phyloP scores from a whole-genome alignment of 2,888 invertebrate species.

The Spodoptera picta region DNA sequence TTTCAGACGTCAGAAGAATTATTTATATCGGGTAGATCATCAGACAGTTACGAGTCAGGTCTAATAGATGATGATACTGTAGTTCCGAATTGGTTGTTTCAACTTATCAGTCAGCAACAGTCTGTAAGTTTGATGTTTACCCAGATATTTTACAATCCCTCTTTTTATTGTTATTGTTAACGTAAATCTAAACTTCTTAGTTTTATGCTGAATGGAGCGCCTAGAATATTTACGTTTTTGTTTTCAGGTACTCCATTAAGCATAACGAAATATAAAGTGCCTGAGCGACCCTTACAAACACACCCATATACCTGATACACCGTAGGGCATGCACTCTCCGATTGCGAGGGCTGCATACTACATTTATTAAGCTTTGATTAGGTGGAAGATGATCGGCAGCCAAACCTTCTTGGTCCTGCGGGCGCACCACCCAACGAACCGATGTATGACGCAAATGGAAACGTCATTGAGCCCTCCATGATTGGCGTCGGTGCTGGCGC shows the following conservation, averaged over 20 bases:
- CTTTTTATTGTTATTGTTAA: not conserved
- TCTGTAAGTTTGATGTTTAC: conserved; percentile 62
- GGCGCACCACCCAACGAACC: conserved; percentile 62
- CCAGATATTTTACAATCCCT: not conserved
- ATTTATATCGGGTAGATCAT: conserved; percentile 77
- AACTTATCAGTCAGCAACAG: conserved; percentile 76
- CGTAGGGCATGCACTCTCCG: not conserved
- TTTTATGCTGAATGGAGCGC: conserved; percentile 29
- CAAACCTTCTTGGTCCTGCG: conserved; percentile 33
- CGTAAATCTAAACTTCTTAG: not conserved
- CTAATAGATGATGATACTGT: conserved; percentile 74
- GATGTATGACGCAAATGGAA: conserved; percentile 73
- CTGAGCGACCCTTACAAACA: conserved; percentile 13
- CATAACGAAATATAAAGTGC: conserved; percentile 42
- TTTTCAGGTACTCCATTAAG: conserved; percentile 49
- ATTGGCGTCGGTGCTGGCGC: conserved; percentile 75
- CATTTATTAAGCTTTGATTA: conserved; percentile 26
- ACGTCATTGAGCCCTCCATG: conserved; percentile 63
- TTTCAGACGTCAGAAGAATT: conserved; percentile 81
- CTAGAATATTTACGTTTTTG: conserved; percentile 21
- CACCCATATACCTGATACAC: conserved; percentile 4
- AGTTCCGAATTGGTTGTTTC: conserved; percentile 82
- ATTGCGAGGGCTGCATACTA: conserved; percentile 16
- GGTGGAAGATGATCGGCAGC: conserved; percentile 52
- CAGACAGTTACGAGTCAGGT: conserved; percentile 77